Percentiles rank a stretch among this genome's conserved stretches.
phyloP scores from a whole-genome alignment of 2,888 invertebrate genomes.

The Lithophane semibrunnea region DNA sequence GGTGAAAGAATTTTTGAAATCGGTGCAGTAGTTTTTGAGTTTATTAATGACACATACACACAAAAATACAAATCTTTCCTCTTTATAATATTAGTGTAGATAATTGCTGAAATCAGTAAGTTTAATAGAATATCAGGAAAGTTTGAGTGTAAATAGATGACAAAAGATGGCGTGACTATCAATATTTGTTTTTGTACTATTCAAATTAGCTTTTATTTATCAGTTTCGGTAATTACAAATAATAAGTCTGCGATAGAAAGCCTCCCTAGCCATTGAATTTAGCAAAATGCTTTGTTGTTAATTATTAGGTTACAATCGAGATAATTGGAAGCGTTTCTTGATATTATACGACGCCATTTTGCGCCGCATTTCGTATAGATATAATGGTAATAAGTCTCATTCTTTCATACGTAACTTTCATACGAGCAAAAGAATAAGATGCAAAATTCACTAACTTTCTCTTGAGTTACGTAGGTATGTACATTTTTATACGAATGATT shows the following conservation, averaged over 20 bases:
- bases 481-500: slow-evolving; percentile 86
- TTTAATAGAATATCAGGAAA: not conserved
- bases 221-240: slow-evolving; percentile 29
- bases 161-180: slow-evolving; percentile 53
- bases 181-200: slow-evolving; percentile 24
- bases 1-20: too few species aligned
- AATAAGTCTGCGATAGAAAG: slow-evolving; percentile 12
- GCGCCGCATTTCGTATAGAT: slow-evolving; percentile 78
- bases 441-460: slow-evolving; percentile 83
- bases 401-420: slow-evolving; percentile 69
- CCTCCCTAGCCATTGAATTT: not conserved
- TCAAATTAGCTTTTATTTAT: slow-evolving; percentile 54
- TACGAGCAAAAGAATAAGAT: slow-evolving; percentile 79
- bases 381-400: slow-evolving; percentile 78
- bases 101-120: not conserved
- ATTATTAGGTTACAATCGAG: not conserved
- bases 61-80: too few species aligned
- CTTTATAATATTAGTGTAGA: too few species aligned
- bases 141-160: not conserved
- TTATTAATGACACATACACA: too few species aligned
- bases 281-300: slow-evolving; percentile 2
- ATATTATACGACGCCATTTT: slow-evolving; percentile 84
- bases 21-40: too few species aligned
- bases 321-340: slow-evolving; percentile 47
- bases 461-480: slow-evolving; percentile 76